Conservation (phyloP, 2,888 invertebrate species). For the Cantharis flavilabris region DNA sequence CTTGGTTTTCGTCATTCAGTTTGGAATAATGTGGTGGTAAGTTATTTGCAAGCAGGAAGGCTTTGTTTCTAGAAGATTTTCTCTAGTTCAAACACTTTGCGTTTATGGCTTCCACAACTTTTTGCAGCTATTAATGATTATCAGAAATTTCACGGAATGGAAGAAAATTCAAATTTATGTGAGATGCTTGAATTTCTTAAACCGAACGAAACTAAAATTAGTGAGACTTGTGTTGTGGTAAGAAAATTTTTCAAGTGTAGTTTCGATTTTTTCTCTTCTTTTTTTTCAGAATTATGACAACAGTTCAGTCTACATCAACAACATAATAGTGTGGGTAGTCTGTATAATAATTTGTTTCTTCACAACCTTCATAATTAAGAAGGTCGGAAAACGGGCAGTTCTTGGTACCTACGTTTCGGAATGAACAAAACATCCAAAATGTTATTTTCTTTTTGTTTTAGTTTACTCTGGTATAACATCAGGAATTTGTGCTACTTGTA, state of each 20-base stretch:
- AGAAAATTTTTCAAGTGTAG: not conserved
- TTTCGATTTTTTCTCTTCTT: not conserved
- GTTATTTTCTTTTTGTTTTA: not conserved
- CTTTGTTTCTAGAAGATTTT: not conserved
- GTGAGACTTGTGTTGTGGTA: conserved; percentile 36
- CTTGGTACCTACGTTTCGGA: conserved; percentile 54
- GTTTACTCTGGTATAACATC: conserved; percentile 47
- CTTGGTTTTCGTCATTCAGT: conserved; percentile 68
- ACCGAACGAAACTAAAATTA: conserved; percentile 29
- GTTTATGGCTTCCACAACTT: conserved; percentile 86
- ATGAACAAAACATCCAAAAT: conserved; percentile 23
- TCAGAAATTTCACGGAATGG: conserved; percentile 40
- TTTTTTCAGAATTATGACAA: conserved; percentile 44
- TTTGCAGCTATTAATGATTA: conserved; percentile 69
- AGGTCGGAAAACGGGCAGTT: conserved; percentile 59
- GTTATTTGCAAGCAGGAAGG: conserved; percentile 28
- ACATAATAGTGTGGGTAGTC: conserved; percentile 67
- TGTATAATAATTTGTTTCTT: conserved; percentile 67
- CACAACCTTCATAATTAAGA: conserved; percentile 60
- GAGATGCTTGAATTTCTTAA: conserved; percentile 58
- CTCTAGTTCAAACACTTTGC: conserved; percentile 70
- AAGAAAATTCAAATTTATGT: conserved; percentile 51
- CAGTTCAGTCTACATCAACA: conserved; percentile 66
- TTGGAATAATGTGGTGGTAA: conserved; percentile 70
- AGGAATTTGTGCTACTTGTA: conserved; percentile 58